Conservation (phyloP, 2,797 vertebrate species). For the Myripristis murdjan region DNA sequence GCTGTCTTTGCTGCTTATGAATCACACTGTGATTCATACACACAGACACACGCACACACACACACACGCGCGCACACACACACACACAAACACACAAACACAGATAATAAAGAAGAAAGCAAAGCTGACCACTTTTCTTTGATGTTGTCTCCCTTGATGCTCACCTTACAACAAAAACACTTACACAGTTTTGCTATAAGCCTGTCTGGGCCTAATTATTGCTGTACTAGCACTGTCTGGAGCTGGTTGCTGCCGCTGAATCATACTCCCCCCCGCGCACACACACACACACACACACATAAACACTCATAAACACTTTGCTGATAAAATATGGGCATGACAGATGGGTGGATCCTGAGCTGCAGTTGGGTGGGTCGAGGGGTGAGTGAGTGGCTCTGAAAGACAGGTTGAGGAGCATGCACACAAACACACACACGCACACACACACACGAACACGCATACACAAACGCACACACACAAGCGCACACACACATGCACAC, state of each 20-base stretch:
- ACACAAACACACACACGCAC: constrained; percentile 3
- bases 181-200: neutral
- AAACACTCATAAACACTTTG: constrained; percentile 1
- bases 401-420: neutral
- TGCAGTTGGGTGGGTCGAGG: neutral
- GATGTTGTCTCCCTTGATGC: constrained; percentile 6
- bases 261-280: constrained; percentile 17
- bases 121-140: neutral
- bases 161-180: constrained; percentile 5
- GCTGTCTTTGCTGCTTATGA: neutral
- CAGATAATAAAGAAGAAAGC: neutral
- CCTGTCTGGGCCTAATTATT: neutral
- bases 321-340: neutral
- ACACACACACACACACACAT: neutral
- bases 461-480: no score
- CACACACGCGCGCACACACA: no score
- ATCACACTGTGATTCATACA: neutral
- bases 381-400: neutral
- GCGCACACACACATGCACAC: neutral
- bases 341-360: neutral
- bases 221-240: neutral
- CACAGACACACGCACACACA: neutral
- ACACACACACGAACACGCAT: neutral
- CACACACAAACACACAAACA: no score
- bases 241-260: constrained; percentile 7